phyloP scores from a whole-genome alignment of 2,113 vertebrate species.

The Hemiscyllium ocellatum region DNA sequence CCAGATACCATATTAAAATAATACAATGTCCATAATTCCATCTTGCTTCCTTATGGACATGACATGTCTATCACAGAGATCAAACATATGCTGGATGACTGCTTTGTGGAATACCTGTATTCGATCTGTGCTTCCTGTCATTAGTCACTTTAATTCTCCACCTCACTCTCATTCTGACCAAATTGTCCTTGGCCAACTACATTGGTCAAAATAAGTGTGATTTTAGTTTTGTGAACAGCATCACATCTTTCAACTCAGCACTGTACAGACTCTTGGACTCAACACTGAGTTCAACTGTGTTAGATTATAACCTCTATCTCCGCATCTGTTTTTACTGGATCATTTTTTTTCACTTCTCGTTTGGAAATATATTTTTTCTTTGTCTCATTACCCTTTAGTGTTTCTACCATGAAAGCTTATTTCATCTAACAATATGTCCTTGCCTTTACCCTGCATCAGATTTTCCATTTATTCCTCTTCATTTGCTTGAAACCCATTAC shows the following conservation, averaged over 20 bases:
- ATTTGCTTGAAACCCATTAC: too few species aligned
- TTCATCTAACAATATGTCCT: too few species aligned
- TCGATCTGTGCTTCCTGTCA: neutral
- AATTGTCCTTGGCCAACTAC: neutral
- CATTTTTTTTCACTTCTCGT: too few species aligned
- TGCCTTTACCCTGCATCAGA: neutral
- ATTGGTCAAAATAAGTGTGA: neutral
- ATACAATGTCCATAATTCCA: too few species aligned
- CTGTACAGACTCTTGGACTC: neutral
- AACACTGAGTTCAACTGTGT: neutral
- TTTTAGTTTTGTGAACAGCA: neutral
- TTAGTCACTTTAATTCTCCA: neutral
- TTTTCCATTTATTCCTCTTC: neutral
- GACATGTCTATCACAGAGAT: too few species aligned
- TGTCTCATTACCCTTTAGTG: too few species aligned
- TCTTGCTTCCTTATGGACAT: too few species aligned
- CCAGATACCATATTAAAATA: too few species aligned
- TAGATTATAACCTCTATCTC: too few species aligned
- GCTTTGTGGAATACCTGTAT: neutral
- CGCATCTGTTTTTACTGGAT: too few species aligned
- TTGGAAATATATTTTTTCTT: too few species aligned
- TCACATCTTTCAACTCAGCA: neutral
- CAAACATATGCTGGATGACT: neutral
- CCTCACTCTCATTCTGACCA: neutral
- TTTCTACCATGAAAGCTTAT: too few species aligned